Evolutionary conservation across 2,113 vertebrate genomes (phyloP), one percentile per base, ranked within the genome.

Genomic region (Sprattus sprattus): DNA sequence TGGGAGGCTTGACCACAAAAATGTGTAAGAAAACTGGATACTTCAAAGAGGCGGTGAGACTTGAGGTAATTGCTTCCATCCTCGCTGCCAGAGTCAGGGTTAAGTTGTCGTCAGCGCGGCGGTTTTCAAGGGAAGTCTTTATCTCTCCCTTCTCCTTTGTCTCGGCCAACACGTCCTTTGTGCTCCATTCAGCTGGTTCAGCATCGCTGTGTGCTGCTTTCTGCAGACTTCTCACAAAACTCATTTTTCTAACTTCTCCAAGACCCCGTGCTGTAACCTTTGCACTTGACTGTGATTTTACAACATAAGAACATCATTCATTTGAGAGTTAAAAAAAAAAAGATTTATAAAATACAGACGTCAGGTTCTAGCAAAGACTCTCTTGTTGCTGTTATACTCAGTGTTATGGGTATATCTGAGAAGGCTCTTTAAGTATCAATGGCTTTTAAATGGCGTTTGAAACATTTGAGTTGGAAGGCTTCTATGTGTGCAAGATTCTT

Each of bases 11-110:
- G 82, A 87, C 89, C 88, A 86, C 87, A 89, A 88, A 89, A 89
- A 90, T 89, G 81, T 88, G 89, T 85, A 89, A 88, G 80, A 75
- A 88, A 80, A 84, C 39, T 22, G 85, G 80, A 82, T 88, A 82
- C 85, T 86, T 90, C 83, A 89, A 90, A 89, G 88, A 85, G 64
- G 80, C 83, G 67, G 75, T 60, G 50, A 85, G 83, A 85, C 85
- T 89, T 86, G 83, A 89, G 78, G 85, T 89, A 92, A 92, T 90
- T 89, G 87, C 89, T 92, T 90, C 91, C 91, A 90, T 90, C 88
- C 87, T 84, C 85, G 78, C 85, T 88, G 85, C 86, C 87, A 87
- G 85, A 89, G 90, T 45, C 83, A 88, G 88, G 87, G 87, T 90
- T 87, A 90, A 90, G 86, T 86, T 89, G 88, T 89, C 84, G 88